A percentile compares a stretch with the other conserved stretches of the same genome.
Conservation (phyloP, 2,888 invertebrate species). For the Hydrotaea diabolus region DNA sequence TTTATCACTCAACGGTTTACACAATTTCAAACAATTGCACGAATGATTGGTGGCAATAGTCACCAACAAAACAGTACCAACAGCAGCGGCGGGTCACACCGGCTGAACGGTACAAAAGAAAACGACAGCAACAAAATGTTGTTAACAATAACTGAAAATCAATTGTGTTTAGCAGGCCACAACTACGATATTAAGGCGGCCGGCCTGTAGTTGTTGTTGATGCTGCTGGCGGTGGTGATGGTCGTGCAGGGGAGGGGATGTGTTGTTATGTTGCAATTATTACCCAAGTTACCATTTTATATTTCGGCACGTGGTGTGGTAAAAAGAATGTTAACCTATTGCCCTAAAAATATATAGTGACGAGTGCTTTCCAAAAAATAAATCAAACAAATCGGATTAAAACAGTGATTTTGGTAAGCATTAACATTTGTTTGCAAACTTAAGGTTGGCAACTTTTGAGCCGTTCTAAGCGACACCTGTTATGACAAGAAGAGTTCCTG, state of each 20-base stretch:
- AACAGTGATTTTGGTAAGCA: too few species aligned
- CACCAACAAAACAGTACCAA: too few species aligned
- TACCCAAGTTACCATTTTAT: neutral
- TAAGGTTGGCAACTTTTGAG: too few species aligned
- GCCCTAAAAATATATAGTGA: too few species aligned
- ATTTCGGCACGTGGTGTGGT: too few species aligned
- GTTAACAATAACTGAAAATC: neutral
- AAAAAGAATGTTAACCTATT: too few species aligned
- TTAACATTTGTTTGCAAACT: too few species aligned
- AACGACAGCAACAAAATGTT: neutral
- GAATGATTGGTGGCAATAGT: neutral
- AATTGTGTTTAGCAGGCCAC: neutral
- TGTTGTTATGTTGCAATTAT: constrained; percentile 11
- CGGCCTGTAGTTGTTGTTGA: neutral
- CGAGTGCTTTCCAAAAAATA: too few species aligned
- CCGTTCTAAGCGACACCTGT: too few species aligned
- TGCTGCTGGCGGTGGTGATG: neutral
- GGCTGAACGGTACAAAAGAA: neutral
- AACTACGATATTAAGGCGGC: neutral
- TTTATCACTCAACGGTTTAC: constrained; percentile 37
- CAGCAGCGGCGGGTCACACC: too few species aligned
- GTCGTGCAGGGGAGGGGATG: neutral
- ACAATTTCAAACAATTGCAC: constrained; percentile 22
- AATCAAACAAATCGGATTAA: too few species aligned
- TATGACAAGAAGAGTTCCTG: too few species aligned